These are phyloP conservation scores for Pygmarrhopalites habei DNA, from an alignment of 1,140 invertebrate species.

Conservation along the genomic window DNA sequence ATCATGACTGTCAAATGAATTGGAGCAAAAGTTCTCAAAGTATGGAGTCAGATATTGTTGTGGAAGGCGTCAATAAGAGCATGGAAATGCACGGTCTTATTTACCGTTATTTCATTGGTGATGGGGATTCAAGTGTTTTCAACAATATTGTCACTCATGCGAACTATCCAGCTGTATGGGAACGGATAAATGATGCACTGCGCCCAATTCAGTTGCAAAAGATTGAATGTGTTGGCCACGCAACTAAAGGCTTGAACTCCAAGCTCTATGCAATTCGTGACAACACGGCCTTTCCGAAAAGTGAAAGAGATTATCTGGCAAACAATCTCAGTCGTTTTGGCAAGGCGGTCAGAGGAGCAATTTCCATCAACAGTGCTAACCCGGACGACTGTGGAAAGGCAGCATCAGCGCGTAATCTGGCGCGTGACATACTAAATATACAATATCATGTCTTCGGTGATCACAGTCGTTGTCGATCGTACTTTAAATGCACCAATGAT, in stretches of 20 bases:
- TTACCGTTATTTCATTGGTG: conserved; percentile 9
- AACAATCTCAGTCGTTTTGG: not conserved
- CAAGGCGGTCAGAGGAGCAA: not conserved
- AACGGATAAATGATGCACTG: not conserved
- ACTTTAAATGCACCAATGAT: not conserved
- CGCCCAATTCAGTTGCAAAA: not conserved
- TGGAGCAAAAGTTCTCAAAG: conserved; percentile 11
- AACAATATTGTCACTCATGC: not conserved
- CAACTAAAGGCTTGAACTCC: not conserved
- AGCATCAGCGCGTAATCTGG: not conserved
- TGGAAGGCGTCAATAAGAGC: conserved; percentile 8
- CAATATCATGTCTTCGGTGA: conserved; percentile 7
- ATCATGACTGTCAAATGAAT: conserved; percentile 20
- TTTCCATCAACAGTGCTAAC: not conserved
- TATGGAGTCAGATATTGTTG: conserved; percentile 23
- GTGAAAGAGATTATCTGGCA: not conserved
- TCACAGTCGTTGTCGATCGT: not conserved
- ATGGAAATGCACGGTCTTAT: conserved; percentile 9
- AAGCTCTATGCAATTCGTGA: not conserved
- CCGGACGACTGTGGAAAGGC: not conserved
- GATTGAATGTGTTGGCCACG: not conserved
- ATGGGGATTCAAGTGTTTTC: conserved; percentile 14
- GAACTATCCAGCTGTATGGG: not conserved
- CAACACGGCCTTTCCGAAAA: not conserved
- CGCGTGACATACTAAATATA: not conserved